Evolutionary conservation across 2,888 invertebrate genomes (phyloP).

Genomic region (Aspidiotus destructor): DNA sequence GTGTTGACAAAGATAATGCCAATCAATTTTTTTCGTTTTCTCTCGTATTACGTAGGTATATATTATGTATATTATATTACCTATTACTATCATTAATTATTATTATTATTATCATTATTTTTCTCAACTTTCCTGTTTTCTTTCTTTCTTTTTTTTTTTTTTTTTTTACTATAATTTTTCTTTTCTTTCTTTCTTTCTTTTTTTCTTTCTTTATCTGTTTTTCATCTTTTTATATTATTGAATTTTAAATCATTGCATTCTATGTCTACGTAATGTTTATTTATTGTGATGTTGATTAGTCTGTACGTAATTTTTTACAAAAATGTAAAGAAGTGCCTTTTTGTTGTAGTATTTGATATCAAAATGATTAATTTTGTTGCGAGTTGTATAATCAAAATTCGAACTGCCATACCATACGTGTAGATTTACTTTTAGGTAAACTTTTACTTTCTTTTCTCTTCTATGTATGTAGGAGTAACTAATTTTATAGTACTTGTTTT

Average conservation of each 20-base stretch:
- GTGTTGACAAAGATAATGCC: no score
- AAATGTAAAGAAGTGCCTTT: constrained; percentile 13
- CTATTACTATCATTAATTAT: no score
- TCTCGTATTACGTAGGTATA: no score
- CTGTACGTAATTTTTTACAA: not conserved
- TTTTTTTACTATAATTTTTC: not conserved
- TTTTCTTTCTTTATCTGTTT: not conserved
- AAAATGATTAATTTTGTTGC: constrained; percentile 1
- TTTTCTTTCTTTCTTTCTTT: not conserved
- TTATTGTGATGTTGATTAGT: not conserved
- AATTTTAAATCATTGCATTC: not conserved
- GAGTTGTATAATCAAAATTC: not conserved
- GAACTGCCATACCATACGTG: not conserved
- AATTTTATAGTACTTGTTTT: no score
- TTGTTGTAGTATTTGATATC: constrained; percentile 11
- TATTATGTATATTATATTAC: no score
- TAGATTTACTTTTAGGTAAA: no score
- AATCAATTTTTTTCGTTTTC: no score
- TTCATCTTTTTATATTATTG: not conserved
- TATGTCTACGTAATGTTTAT: not conserved
- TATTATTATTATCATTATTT: no score
- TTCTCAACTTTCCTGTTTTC: not conserved
- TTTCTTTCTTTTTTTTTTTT: not conserved
- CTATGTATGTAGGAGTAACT: not conserved
- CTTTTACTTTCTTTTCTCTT: not conserved